Evolutionary conservation across 2,888 invertebrate species (phyloP).

Genomic region (Ellobium chinense): DNA sequence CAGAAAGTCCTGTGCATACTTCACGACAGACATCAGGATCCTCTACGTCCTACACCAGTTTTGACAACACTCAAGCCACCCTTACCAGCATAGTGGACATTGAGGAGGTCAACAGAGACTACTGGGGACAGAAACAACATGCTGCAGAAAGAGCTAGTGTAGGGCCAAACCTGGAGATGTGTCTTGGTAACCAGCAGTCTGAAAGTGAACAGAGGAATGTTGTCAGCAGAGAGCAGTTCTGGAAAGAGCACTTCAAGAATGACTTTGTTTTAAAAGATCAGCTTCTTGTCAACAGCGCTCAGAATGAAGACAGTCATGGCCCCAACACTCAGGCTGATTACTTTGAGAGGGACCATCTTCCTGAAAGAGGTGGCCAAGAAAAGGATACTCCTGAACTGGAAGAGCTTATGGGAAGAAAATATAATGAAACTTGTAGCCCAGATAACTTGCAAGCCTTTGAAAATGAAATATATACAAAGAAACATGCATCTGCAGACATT

Average conservation of each 20-base stretch:
- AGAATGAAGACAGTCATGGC: not conserved
- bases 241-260: constrained; percentile 13
- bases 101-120: not conserved
- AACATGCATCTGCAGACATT: not conserved
- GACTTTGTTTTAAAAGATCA: not conserved
- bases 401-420: not conserved
- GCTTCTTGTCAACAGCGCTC: not conserved
- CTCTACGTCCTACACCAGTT: not conserved
- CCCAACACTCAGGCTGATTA: not conserved
- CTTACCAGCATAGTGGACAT: constrained; percentile 20
- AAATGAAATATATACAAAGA: not conserved
- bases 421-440: not conserved
- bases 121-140: not conserved
- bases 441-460: not conserved
- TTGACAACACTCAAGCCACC: constrained; percentile 21
- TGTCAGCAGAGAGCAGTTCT: not conserved
- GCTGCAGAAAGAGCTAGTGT: no score
- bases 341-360: not conserved
- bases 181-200: not conserved
- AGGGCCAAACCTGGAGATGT: constrained; percentile 4
- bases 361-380: not conserved
- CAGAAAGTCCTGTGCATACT: not conserved
- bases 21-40: not conserved
- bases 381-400: not conserved
- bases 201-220: not conserved